phyloP scores from a whole-genome alignment of 2,888 invertebrate species.

The Uropetala carovei region DNA sequence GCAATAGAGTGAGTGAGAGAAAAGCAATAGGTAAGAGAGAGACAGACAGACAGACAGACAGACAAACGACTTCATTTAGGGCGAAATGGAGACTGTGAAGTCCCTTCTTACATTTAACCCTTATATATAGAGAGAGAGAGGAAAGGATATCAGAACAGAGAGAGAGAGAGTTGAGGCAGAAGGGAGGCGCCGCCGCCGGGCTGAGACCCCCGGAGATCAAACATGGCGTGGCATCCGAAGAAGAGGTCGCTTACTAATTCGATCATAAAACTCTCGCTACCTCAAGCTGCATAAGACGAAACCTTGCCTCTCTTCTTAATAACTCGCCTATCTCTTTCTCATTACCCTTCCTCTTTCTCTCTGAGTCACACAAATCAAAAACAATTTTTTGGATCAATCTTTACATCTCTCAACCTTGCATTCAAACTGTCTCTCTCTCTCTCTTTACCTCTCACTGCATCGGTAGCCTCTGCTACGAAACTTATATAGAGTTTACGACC shows the following conservation, averaged over 20 bases:
- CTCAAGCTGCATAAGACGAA: neutral
- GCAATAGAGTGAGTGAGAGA: too few species aligned
- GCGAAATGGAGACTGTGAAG: too few species aligned
- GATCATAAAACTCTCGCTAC: slow-evolving; percentile 24
- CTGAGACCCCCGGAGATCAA: slow-evolving; percentile 7
- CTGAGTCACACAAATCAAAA: neutral
- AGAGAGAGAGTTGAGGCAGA: neutral
- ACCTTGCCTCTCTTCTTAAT: too few species aligned
- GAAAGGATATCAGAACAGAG: neutral
- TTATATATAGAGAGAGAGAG: too few species aligned
- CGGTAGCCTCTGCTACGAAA: slow-evolving; percentile 2
- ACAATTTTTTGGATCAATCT: neutral
- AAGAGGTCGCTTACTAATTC: neutral
- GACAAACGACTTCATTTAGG: too few species aligned
- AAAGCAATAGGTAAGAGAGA: too few species aligned
- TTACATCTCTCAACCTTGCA: neutral
- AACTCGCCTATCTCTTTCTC: neutral
- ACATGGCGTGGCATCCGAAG: slow-evolving; percentile 37
- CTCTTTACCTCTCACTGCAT: neutral
- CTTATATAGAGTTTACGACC: slow-evolving; percentile 53
- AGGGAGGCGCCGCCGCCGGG: slow-evolving; percentile 27
- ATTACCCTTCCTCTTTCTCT: neutral
- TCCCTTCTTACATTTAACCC: too few species aligned
- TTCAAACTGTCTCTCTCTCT: neutral
- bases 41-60: too few species aligned